Evolutionary conservation across 1,140 invertebrate species (phyloP), one percentile per base, ranked within the genome.

Genomic region (Palaemon carinicauda): DNA sequence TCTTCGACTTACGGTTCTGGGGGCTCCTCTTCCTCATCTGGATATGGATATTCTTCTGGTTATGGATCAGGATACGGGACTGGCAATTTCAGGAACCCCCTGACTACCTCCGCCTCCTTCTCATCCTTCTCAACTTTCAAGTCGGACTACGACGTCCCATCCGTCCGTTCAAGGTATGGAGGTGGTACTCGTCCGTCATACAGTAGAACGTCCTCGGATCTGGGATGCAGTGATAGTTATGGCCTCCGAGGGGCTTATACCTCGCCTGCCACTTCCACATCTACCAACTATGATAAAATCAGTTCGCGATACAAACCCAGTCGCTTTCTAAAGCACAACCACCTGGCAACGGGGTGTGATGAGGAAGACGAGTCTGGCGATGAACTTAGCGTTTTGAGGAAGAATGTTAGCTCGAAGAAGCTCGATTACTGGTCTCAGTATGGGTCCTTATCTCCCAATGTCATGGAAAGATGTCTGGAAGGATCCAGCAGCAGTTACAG

Each of bases 381-480:
- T 29, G 84, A 87, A 50, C 60, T 78, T 15, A 56, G 71, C 15
- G 52, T 73, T 12, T 27, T 79, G 41, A 10, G 75, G 41, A 80
- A 87, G 78, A 51, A 69, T 33, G 19, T 71, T 31, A 69, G 27
- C 53, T 73, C 75, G 27, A 89, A 89, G 73, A 87, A 89, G 53
- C 52, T 65, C 1, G 88, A 89, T 65, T 89, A 89, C 50, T 89
- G 86, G 88, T 89, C 88, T 7, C 88, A 89, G 52, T 89, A 89
- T 51, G 77, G 81, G 14, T 73, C 81, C 0, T 53, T 56, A 7
- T 80, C 88, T 10, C 86, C 88, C 14, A 80, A 85, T 82, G 65
- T 89, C 31, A 41, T 88, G 53, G 88, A 89, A 14, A 83, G 84
- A 17, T 85, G 74, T 41, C 41, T 86, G 41, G 84, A 86, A 9